phyloP scores from a whole-genome alignment of 2,797 vertebrate genomes.

The Sebastolobus altivelis region DNA sequence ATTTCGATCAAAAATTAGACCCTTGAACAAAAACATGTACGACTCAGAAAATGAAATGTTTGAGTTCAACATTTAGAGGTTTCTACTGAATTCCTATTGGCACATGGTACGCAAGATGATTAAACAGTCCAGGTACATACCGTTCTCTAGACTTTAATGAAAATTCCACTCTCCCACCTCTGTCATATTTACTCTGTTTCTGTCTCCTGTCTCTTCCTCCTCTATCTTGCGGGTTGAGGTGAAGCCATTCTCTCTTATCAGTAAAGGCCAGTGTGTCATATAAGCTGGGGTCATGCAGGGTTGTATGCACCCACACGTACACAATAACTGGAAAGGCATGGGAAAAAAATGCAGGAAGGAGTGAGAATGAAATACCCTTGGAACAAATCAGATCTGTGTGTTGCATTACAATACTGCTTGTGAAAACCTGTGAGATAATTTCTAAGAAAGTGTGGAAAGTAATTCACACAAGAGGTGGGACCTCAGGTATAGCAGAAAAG shows the following conservation, averaged over 20 bases:
- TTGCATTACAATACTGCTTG: slow-evolving; percentile 3
- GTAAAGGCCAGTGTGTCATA: slow-evolving; percentile 43
- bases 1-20: neutral
- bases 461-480: too few relatives aligned
- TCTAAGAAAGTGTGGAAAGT: neutral
- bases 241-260: slow-evolving; percentile 51
- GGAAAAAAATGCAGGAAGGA: slow-evolving; percentile 4
- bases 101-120: neutral
- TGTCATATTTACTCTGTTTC: slow-evolving; percentile 44
- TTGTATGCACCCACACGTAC: slow-evolving; percentile 19
- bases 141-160: slow-evolving; percentile 20
- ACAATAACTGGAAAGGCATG: neutral
- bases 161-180: slow-evolving; percentile 13
- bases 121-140: neutral
- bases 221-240: slow-evolving; percentile 37
- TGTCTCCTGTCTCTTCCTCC: slow-evolving; percentile 8
- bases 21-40: neutral
- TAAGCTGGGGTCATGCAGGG: slow-evolving; percentile 32
- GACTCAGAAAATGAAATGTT: neutral
- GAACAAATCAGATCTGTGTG: slow-evolving; percentile 22
- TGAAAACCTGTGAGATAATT: neutral
- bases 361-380: neutral
- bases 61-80: neutral
- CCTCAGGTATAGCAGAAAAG: too few relatives aligned
- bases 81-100: neutral